phyloP scores from a whole-genome alignment of 2,113 vertebrate species.

The Thalassoma bifasciatum region DNA sequence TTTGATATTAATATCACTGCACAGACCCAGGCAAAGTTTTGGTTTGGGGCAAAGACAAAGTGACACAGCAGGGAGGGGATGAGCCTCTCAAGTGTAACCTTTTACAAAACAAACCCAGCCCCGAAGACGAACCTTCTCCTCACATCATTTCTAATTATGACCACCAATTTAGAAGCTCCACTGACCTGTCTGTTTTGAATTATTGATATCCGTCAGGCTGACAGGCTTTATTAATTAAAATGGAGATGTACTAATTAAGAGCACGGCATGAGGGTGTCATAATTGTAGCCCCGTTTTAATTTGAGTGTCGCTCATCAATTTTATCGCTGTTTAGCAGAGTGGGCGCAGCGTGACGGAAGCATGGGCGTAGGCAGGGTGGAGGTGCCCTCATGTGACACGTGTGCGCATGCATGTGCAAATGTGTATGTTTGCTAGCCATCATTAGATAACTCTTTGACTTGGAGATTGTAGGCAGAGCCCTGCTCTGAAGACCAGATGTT shows the following conservation, averaged over 20 bases:
- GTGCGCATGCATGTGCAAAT: not conserved
- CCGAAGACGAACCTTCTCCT: conserved; percentile 23
- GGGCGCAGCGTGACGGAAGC: not conserved
- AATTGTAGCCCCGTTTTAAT: conserved; percentile 73
- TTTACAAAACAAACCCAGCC: conserved; percentile 66
- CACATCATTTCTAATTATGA: conserved; percentile 72
- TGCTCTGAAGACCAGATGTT: conserved; percentile 24
- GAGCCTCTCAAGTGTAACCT: conserved; percentile 57
- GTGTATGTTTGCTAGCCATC: conserved; percentile 3
- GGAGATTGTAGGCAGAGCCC: not conserved
- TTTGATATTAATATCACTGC: conserved; percentile 16
- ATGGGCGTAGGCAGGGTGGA: conserved; percentile 6
- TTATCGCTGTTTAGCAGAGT: conserved; percentile 64
- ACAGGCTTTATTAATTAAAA: conserved; percentile 81
- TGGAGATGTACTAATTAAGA: conserved; percentile 78
- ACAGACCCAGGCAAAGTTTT: conserved; percentile 39
- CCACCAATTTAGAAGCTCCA: conserved; percentile 68
- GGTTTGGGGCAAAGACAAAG: conserved; percentile 61
- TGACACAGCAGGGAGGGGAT: conserved; percentile 30
- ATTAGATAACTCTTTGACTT: conserved; percentile 11
- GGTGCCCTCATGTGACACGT: conserved; percentile 19
- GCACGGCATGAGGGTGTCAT: conserved; percentile 68
- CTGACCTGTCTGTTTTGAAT: conserved; percentile 70
- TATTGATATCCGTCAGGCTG: conserved; percentile 73
- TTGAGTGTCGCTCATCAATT: conserved; percentile 73